Base-by-base conservation (phyloP, 2,888 invertebrate genomes). In the Andricus quercusramuli region DNA sequence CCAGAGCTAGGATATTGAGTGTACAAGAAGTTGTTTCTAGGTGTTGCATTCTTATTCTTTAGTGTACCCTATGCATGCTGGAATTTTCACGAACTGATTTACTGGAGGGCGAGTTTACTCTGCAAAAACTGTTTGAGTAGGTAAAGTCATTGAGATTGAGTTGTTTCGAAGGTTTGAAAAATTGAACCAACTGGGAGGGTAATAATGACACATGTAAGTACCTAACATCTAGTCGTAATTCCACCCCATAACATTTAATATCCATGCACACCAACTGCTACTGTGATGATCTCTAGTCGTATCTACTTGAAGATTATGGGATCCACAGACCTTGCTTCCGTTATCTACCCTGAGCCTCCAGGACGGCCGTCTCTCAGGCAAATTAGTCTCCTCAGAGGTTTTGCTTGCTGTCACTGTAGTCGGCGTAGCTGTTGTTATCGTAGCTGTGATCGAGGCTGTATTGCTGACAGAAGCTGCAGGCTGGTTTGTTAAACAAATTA, bases 281-380 rank as follows among this genome's bases (percentile, higher is more conserved):
- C 86, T 83, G 78, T 82, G 85, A 74, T 83, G 86, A 83, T 85
- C 82, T 82, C 85, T 87, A 86, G 87, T 81, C 81, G 86, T 86
- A 85, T 87, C 86, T 88, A 89, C 85, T 85, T 87, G 87, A 84
- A 88, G 83, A 86, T 86, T 86, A 86, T 83, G 80, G 83, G 85
- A 88, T 86, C 83, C 88, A 92, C 92, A 90, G 90, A 97, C 97
- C 97, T 98, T 98, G 94, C 96, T 97, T 93, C 96, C 95, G 93
- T 97, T 96, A 94, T 98, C 97, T 93, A 97, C 96, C 93, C 96
- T 96, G 90, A 98, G 95, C 93, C 98, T 96, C 98, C 98, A 98
- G 88, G 98, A 98, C 65, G 98, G 98, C 91, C 98, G 96, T 88
- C 97, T 95, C 93, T 98, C 98, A 87, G 94, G 94, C 86, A 93